These are phyloP conservation scores for Chloromyia formosa DNA, from an alignment of 2,888 invertebrate genomes.

Conservation along the genomic window DNA sequence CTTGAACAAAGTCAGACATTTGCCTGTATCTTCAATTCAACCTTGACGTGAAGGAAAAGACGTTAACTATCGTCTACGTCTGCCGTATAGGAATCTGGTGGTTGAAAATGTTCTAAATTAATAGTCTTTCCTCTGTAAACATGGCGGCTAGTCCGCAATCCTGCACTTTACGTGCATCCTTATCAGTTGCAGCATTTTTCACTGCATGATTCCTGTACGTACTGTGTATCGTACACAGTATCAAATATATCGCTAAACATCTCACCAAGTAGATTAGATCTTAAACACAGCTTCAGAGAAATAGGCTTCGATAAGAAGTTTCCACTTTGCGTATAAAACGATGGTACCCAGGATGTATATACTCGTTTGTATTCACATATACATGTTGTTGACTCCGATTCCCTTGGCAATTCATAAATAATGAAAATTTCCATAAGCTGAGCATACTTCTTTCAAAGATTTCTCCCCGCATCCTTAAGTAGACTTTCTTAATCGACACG, in stretches of 20 bases:
- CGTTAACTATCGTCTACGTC: too few relatives aligned
- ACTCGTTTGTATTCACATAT: too few relatives aligned
- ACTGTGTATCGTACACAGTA: background rate
- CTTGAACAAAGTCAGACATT: too few relatives aligned
- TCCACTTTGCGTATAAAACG: background rate
- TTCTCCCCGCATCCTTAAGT: background rate
- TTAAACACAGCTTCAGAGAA: background rate
- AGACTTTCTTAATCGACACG: background rate
- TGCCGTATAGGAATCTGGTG: too few relatives aligned
- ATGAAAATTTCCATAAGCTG: slow-evolving; percentile 29
- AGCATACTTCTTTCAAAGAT: slow-evolving; percentile 14
- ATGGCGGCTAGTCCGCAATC: background rate
- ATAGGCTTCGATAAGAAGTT: background rate
- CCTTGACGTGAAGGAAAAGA: too few relatives aligned
- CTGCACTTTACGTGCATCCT: background rate
- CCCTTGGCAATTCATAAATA: slow-evolving; percentile 12
- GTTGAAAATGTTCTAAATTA: too few relatives aligned
- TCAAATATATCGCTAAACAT: background rate
- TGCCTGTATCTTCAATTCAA: too few relatives aligned
- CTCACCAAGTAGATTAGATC: background rate
- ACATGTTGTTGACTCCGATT: slow-evolving; percentile 6
- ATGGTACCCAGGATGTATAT: too few relatives aligned
- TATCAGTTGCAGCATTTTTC: background rate
- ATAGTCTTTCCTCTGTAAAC: too few relatives aligned
- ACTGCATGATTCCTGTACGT: background rate